Evolutionary conservation across 2,888 invertebrate genomes (phyloP).

Genomic region (Adela reaumurella): DNA sequence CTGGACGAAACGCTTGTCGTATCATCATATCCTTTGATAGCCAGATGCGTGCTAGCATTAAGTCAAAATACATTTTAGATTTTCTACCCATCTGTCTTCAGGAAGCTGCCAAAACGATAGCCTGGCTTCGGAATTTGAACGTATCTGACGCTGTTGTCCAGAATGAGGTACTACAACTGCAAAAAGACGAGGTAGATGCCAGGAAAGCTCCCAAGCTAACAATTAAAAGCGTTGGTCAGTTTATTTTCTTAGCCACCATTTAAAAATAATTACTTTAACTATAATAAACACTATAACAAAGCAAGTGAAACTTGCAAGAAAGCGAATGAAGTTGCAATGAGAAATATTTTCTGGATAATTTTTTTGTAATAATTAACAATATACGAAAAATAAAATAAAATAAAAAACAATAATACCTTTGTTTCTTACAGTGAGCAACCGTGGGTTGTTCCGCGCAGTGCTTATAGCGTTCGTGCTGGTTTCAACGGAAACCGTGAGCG

Average conservation of each 20-base stretch:
- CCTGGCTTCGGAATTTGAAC: conserved; percentile 26
- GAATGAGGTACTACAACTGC: conserved; percentile 23
- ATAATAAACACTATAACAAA: too few species aligned
- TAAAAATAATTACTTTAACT: too few species aligned
- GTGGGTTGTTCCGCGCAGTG: conserved; percentile 27
- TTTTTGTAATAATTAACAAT: too few species aligned
- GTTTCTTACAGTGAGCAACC: conserved; percentile 25
- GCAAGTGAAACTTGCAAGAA: too few species aligned
- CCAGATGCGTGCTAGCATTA: too few species aligned
- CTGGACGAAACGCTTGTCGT: not conserved
- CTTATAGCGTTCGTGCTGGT: conserved; percentile 29
- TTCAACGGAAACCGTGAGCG: conserved; percentile 36
- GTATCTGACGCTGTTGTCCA: conserved; percentile 19
- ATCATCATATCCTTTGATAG: too few species aligned
- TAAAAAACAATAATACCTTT: too few species aligned
- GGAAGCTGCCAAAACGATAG: conserved; percentile 28
- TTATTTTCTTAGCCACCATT: too few species aligned
- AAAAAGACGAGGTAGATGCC: conserved; percentile 23
- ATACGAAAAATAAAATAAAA: too few species aligned
- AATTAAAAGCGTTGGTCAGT: conserved; percentile 30
- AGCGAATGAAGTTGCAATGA: too few species aligned
- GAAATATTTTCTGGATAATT: too few species aligned
- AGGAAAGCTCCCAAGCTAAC: conserved; percentile 22
- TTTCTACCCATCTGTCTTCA: conserved; percentile 14
- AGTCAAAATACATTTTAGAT: too few species aligned